Evolutionary conservation across 2,888 invertebrate species (phyloP).

Genomic region (Osmoderma eremita): DNA sequence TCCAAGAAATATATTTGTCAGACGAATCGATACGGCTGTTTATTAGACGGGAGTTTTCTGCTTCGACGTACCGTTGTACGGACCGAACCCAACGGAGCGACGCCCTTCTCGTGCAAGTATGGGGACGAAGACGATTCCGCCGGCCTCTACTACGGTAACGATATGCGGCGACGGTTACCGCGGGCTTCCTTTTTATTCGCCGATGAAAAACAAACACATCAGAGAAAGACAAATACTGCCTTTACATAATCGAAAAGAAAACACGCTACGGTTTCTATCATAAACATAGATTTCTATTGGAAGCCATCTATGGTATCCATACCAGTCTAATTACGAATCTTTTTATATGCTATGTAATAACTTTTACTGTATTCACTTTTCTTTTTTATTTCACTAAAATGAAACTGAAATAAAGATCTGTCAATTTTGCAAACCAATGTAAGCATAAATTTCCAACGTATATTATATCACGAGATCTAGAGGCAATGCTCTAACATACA

Average conservation of each 20-base stretch:
- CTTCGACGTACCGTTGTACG: not conserved
- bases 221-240: slow-evolving; percentile 6
- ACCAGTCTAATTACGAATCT: too few species aligned
- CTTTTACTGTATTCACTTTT: too few species aligned
- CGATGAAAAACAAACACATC: slow-evolving; percentile 12
- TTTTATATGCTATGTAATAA: too few species aligned
- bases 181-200: slow-evolving; percentile 3
- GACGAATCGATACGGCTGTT: slow-evolving; percentile 39
- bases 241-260: not conserved
- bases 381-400: too few species aligned
- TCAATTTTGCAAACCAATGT: too few species aligned
- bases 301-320: too few species aligned
- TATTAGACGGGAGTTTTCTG: slow-evolving; percentile 32
- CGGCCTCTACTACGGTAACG: not conserved
- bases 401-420: too few species aligned
- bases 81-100: slow-evolving; percentile 22
- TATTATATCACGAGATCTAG: too few species aligned
- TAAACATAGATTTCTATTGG: not conserved
- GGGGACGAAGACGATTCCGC: not conserved
- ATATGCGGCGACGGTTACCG: slow-evolving; percentile 3
- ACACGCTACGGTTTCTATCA: not conserved
- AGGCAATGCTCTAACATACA: too few species aligned
- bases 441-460: too few species aligned
- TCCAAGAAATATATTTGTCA: slow-evolving; percentile 50
- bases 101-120: slow-evolving; percentile 24